Percentiles rank a stretch among this genome's conserved stretches.
Conservation (phyloP, 2,797 vertebrate species). For the Hemitrygon akajei region DNA sequence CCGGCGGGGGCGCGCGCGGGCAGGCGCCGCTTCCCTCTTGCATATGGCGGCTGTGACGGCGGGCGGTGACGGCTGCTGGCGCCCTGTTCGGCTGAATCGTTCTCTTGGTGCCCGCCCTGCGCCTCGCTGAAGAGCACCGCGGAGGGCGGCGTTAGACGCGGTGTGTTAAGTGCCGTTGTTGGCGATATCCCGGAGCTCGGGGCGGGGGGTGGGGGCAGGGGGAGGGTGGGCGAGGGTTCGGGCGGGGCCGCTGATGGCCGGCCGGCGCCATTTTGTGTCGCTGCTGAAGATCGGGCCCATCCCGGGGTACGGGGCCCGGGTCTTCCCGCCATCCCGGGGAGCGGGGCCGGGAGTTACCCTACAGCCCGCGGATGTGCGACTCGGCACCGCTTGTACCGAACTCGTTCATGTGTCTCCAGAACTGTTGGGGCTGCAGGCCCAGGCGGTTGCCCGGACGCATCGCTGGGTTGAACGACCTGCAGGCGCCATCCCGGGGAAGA, state of each 20-base stretch:
- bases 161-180: neutral
- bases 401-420: too few relatives aligned
- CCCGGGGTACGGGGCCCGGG: neutral
- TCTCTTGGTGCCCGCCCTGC: neutral
- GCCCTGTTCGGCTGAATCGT: neutral
- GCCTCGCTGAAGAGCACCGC: neutral
- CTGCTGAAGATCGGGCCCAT: neutral
- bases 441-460: too few relatives aligned
- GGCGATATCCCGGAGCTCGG: neutral
- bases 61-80: neutral
- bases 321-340: too few relatives aligned
- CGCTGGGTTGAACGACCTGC: too few relatives aligned
- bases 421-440: too few relatives aligned
- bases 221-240: neutral
- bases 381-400: too few relatives aligned
- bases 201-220: neutral
- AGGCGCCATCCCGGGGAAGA: neutral
- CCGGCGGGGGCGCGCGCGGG: neutral
- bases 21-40: neutral
- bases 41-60: neutral
- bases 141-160: neutral
- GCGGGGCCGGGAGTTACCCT: too few relatives aligned
- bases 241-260: too few relatives aligned
- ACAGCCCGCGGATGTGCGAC: too few relatives aligned
- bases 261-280: slow-evolving; percentile 26